These are phyloP conservation scores for Meloidogyne hapla DNA, from an alignment of 1,140 invertebrate genomes.

Conservation along the genomic window DNA sequence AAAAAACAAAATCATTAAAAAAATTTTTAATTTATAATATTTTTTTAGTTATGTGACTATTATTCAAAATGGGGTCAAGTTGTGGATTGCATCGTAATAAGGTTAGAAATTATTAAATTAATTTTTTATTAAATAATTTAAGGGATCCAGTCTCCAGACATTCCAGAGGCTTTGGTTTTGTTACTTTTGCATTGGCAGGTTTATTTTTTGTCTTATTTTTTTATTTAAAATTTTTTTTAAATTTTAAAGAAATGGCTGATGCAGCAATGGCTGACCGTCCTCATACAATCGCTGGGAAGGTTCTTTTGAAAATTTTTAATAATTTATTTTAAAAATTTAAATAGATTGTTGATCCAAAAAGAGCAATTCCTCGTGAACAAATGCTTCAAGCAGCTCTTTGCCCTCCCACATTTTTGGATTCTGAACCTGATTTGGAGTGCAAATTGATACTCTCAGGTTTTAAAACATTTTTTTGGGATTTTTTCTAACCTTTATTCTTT, in stretches of 20 bases:
- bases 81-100: conserved; percentile 93
- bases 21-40: background rate
- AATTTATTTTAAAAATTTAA: background rate
- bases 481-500: too few species aligned
- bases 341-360: conserved; percentile 87
- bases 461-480: background rate
- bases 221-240: background rate
- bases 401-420: conserved; percentile 51
- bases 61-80: conserved; percentile 91
- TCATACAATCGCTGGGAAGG: conserved; percentile 73
- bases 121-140: background rate
- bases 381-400: conserved; percentile 48
- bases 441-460: conserved; percentile 49
- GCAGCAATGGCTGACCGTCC: conserved; percentile 84
- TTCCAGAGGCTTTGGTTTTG: conserved; percentile 92
- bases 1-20: too few species aligned
- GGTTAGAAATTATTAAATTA: conserved; percentile 4
- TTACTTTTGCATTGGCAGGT: conserved; percentile 76
- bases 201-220: background rate
- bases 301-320: background rate
- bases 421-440: conserved; percentile 47
- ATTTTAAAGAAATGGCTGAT: conserved; percentile 77
- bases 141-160: conserved; percentile 90
- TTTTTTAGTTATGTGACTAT: conserved; percentile 75
- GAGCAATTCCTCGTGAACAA: conserved; percentile 83